These are phyloP conservation scores for Microtus richardsoni DNA, from an alignment of 2,113 vertebrate species.

Conservation along the genomic window DNA sequence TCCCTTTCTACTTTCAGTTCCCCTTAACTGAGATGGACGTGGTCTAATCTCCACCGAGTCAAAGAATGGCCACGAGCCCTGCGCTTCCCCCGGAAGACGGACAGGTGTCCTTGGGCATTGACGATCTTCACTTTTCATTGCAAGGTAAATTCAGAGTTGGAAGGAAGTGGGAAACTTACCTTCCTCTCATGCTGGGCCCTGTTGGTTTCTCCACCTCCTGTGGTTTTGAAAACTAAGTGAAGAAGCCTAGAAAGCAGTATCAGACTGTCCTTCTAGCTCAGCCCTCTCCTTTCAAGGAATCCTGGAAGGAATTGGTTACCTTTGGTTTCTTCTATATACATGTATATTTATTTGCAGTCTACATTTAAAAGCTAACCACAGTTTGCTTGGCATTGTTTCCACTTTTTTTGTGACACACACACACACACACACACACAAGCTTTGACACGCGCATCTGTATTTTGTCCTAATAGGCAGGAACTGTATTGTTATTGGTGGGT, in stretches of 20 bases:
- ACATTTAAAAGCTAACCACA: not conserved
- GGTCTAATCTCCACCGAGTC: slow-evolving; percentile 59
- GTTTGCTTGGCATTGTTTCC: slow-evolving; percentile 5
- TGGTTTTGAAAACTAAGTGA: not conserved
- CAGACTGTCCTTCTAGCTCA: slow-evolving; percentile 17
- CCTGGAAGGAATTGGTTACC: not conserved
- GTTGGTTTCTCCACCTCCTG: not conserved
- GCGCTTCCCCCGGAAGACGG: slow-evolving; percentile 76
- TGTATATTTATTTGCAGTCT: not conserved
- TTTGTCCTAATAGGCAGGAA: not conserved
- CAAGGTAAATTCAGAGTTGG: slow-evolving; percentile 83
- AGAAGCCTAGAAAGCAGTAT: not conserved
- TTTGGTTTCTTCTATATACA: not conserved
- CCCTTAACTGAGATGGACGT: slow-evolving; percentile 66
- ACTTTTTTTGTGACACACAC: not conserved
- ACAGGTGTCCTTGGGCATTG: slow-evolving; percentile 84
- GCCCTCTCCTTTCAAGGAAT: not conserved
- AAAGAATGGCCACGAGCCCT: slow-evolving; percentile 81
- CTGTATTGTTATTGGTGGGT: not conserved
- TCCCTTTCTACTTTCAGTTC: slow-evolving; percentile 76
- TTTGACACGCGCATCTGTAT: slow-evolving; percentile 2
- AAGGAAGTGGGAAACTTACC: not conserved
- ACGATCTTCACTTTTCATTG: slow-evolving; percentile 84
- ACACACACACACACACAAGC: too few relatives aligned
- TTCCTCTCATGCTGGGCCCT: not conserved